These are phyloP conservation scores for Dicrostonyx torquatus DNA, from an alignment of 2,797 vertebrate species.

Conservation along the genomic window DNA sequence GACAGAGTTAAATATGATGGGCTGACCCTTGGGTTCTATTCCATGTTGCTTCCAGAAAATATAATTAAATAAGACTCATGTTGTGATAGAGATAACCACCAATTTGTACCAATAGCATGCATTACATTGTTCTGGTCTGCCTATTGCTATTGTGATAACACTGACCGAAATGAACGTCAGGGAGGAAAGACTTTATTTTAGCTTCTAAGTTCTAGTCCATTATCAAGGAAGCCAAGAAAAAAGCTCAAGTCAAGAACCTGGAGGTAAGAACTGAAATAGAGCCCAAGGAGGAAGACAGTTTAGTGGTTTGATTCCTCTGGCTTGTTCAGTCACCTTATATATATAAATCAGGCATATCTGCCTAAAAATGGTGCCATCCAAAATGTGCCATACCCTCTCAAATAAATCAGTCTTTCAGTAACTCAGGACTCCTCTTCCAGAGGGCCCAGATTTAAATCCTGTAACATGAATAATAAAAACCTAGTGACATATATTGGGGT, in stretches of 20 bases:
- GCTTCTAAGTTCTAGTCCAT: neutral
- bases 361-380: neutral
- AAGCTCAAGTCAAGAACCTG: neutral
- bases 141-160: neutral
- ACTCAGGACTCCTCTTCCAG: neutral
- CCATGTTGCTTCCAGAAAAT: conserved; percentile 19
- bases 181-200: neutral
- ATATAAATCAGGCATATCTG: neutral
- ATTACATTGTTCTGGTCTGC: neutral
- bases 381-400: neutral
- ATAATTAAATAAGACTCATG: neutral
- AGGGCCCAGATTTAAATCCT: neutral
- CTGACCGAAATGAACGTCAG: neutral
- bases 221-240: neutral
- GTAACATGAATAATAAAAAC: too few relatives aligned
- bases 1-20: neutral
- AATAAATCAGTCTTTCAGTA: neutral
- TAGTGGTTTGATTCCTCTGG: neutral
- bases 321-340: neutral
- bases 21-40: neutral
- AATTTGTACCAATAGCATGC: conserved; percentile 15
- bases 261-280: neutral
- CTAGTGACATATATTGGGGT: too few relatives aligned
- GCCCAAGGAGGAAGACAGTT: neutral
- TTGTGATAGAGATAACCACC: neutral